phyloP scores from a whole-genome alignment of 2,113 vertebrate species.

The Hyperopisus bebe region DNA sequence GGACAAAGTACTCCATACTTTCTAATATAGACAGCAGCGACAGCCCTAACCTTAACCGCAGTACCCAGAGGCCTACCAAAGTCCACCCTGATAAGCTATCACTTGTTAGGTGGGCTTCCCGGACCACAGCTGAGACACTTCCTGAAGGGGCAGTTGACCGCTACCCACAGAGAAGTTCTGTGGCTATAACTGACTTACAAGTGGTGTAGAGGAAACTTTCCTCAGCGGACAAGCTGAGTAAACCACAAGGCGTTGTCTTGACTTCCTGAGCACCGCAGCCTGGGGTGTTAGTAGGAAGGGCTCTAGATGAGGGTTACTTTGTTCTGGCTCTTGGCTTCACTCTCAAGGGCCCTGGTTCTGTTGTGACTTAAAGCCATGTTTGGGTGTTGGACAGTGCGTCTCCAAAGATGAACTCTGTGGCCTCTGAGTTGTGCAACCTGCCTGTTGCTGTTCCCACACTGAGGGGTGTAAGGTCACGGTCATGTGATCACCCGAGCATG shows the following conservation, averaged over 20 bases:
- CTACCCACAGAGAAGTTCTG: neutral
- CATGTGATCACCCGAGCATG: neutral
- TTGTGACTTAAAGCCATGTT: neutral
- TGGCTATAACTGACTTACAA: neutral
- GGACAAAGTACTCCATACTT: neutral
- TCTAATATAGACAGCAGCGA: neutral
- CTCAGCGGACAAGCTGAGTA: neutral
- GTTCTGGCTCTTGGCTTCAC: neutral
- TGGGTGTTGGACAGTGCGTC: neutral
- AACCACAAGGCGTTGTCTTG: neutral
- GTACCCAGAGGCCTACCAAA: neutral
- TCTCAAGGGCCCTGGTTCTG: neutral
- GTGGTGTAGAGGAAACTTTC: neutral
- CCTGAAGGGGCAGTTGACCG: neutral
- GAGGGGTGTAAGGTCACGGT: neutral
- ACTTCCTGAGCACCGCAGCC: neutral
- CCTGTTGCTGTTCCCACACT: neutral
- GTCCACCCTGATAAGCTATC: neutral
- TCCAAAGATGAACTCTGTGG: neutral
- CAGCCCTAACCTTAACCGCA: neutral
- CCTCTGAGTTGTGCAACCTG: conserved; percentile 5
- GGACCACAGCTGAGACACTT: neutral
- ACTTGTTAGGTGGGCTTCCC: neutral
- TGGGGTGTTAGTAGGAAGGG: neutral
- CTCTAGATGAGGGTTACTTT: neutral